A percentile compares a stretch with the other conserved stretches of the same genome.
phyloP scores from a whole-genome alignment of 2,113 vertebrate species.

The Smithornis capensis region DNA sequence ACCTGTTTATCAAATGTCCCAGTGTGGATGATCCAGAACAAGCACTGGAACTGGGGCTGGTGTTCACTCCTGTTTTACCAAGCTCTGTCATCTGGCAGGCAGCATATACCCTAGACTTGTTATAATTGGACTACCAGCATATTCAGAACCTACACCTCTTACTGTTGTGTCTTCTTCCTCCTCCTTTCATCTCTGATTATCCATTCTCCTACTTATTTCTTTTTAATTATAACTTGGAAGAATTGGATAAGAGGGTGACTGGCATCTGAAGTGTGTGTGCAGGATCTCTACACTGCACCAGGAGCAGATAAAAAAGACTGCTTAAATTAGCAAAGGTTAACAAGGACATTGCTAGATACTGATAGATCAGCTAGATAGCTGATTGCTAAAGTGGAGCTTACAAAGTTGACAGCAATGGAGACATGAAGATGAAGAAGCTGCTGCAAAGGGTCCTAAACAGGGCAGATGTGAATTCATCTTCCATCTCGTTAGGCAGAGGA shows the following conservation, averaged over 20 bases:
- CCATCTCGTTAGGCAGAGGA: not conserved
- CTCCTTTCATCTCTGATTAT: not conserved
- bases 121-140: not conserved
- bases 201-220: not conserved
- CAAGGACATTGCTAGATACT: not conserved
- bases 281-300: not conserved
- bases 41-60: not conserved
- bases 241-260: not conserved
- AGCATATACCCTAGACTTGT: not conserved
- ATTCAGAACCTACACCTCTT: not conserved
- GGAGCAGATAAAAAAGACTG: not conserved
- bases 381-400: not conserved
- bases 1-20: not conserved
- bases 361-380: too few species aligned
- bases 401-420: not conserved
- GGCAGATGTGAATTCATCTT: not conserved
- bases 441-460: not conserved
- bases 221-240: not conserved
- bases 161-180: not conserved
- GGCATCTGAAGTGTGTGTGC: not conserved
- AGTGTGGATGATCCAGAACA: not conserved
- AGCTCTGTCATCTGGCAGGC: not conserved
- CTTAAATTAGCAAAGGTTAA: not conserved
- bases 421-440: not conserved
- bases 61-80: not conserved